Base-by-base conservation (phyloP, 2,888 invertebrate genomes). In the Eupithecia pulchellata region DNA sequence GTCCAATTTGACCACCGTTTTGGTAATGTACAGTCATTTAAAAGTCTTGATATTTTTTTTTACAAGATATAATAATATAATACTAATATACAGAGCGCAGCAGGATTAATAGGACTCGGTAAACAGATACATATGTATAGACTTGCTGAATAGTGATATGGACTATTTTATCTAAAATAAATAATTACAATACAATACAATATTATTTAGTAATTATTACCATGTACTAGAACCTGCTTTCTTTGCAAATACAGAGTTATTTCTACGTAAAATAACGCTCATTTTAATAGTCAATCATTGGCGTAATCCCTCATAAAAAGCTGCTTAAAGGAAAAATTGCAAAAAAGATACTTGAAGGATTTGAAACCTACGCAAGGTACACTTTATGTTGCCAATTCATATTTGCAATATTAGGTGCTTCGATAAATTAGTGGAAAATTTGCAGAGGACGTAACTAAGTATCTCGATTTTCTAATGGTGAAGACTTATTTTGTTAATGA, bases 261-360 rank as follows among this genome's bases (percentile, higher is more conserved):
- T 84, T 82, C 82, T 80, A 82, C 85, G 83, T 85, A 89, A 90
- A 88, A 90, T 91, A 90, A 87, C 86, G 80, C 82, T 81, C 86
- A 81, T 87, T 88, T 90, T 87, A 82, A 86, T 86, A 87, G 86
- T 83, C 86, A 85, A 90, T 93, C 91, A 93, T 90, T 91, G 88
- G 86, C 77, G 82, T 88, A 91, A 91, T 92, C 89, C 88, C 84
- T 79, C 80, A 77, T n/a, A 78, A 76, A 89, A 92, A 92, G 90
- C 92, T 87, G 84, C 89, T 91, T 90, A 88, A 74, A 78, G 77
- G 77, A 87, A 91, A 89, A 87, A 85, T 82, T 84, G 78, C 84
- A 90, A 93, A 92, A 92, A 89, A 89, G 89, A 80, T 88, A 88
- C 90, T 92, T 90, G 88, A 86, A 87, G 85, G 89, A 90, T 91